phyloP scores from a whole-genome alignment of 2,888 invertebrate genomes.

The Agrilus cyanescens region DNA sequence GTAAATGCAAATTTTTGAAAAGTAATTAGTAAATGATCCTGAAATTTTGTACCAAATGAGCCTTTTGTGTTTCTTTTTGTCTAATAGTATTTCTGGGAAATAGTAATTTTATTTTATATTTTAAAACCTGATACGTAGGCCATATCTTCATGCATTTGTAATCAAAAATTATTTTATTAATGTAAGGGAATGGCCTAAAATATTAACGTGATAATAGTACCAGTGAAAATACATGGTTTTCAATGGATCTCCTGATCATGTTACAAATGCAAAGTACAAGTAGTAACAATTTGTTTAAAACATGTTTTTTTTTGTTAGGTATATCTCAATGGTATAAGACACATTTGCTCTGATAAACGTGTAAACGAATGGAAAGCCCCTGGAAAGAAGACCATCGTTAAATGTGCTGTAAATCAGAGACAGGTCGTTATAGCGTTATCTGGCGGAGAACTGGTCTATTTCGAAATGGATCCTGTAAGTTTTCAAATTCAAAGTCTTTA shows the following conservation, averaged over 20 bases:
- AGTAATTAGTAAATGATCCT: not conserved
- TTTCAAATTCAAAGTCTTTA: slow-evolving; percentile 15
- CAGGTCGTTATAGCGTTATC: slow-evolving; percentile 97
- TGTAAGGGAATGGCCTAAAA: slow-evolving; percentile 9
- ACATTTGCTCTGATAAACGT: slow-evolving; percentile 94
- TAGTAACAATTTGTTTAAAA: no score
- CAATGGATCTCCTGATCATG: slow-evolving; percentile 18
- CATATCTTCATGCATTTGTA: slow-evolving; percentile 1
- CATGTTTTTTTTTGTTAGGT: slow-evolving; percentile 41
- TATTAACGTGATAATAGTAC: slow-evolving; percentile 20
- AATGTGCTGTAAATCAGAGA: slow-evolving; percentile 95
- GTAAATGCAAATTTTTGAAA: slow-evolving; percentile 35
- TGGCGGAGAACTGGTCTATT: slow-evolving; percentile 96
- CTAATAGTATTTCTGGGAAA: slow-evolving; percentile 7
- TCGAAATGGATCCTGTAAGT: slow-evolving; percentile 98
- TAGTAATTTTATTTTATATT: no score
- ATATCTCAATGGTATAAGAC: slow-evolving; percentile 96
- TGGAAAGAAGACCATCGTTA: slow-evolving; percentile 91
- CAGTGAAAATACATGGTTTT: slow-evolving; percentile 4
- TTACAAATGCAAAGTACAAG: slow-evolving; percentile 10
- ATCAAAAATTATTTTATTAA: not conserved
- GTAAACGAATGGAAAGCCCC: slow-evolving; percentile 99
- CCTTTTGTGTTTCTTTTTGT: slow-evolving; percentile 1
- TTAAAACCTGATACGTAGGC: not conserved
- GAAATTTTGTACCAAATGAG: not conserved